These are phyloP conservation scores for Formica exsecta DNA, from an alignment of 1,140 invertebrate species.

Conservation along the genomic window DNA sequence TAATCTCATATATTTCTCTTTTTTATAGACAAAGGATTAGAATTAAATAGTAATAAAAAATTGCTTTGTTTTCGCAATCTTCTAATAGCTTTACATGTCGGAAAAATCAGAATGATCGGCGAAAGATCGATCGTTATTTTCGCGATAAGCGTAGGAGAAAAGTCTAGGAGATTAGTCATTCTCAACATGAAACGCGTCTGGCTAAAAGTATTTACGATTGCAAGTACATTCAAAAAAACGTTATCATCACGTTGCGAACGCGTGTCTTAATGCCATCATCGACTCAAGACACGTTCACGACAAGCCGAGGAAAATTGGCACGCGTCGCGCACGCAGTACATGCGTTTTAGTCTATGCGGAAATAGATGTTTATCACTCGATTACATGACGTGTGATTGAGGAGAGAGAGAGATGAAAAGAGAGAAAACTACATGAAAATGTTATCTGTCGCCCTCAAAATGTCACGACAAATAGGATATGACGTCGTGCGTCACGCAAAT, in stretches of 20 bases:
- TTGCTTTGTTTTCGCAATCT: not conserved
- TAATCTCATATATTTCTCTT: not conserved
- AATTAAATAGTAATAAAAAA: not conserved
- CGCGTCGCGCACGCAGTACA: constrained; percentile 66
- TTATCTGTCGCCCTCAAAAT: not conserved
- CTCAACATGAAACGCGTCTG: not conserved
- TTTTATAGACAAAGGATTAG: not conserved
- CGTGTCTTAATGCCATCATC: constrained; percentile 56
- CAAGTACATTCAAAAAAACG: constrained; percentile 13
- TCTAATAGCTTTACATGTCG: not conserved
- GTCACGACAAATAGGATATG: not conserved
- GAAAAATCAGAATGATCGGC: constrained; percentile 2
- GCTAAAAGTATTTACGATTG: not conserved
- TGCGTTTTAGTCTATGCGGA: not conserved
- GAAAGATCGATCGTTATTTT: not conserved
- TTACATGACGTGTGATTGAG: not conserved
- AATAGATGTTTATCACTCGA: constrained; percentile 15
- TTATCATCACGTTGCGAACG: constrained; percentile 71
- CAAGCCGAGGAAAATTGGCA: constrained; percentile 67
- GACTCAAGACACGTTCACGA: constrained; percentile 55
- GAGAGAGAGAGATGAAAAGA: not conserved
- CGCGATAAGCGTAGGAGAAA: not conserved
- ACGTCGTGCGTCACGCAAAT: not conserved
- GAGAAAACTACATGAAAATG: not conserved
- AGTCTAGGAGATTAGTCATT: constrained; percentile 28